Conservation (phyloP, 23 tunicate species). For the Trididemnum nubilum region DNA sequence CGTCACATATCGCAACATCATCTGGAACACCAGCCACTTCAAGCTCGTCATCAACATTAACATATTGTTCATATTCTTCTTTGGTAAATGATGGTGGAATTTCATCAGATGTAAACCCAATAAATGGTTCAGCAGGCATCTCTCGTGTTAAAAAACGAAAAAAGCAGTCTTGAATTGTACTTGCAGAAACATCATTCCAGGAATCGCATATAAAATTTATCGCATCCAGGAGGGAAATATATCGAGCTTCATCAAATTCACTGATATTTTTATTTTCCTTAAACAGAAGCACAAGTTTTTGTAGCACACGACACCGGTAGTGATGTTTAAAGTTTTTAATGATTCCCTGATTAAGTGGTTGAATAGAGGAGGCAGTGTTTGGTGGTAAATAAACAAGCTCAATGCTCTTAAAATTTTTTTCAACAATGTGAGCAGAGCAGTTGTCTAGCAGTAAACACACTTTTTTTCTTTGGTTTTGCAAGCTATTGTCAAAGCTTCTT, state of each 20-base stretch:
- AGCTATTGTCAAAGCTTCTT: not conserved
- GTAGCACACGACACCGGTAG: slow-evolving; percentile 34
- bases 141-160: slow-evolving; percentile 28
- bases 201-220: slow-evolving; percentile 28
- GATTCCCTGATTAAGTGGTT: slow-evolving; percentile 34
- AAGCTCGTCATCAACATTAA: slow-evolving; percentile 2
- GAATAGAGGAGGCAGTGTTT: slow-evolving; percentile 27
- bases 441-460: too few species aligned
- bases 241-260: slow-evolving; percentile 21
- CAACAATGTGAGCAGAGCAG: slow-evolving; percentile 30
- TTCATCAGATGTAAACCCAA: slow-evolving; percentile 24
- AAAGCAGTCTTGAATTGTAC: slow-evolving; percentile 26
- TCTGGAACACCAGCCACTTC: slow-evolving; percentile 12
- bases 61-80: not conserved
- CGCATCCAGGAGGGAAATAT: slow-evolving; percentile 24
- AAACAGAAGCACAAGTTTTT: slow-evolving; percentile 18
- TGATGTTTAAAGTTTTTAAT: slow-evolving; percentile 41
- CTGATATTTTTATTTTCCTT: slow-evolving; percentile 9
- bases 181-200: slow-evolving; percentile 22
- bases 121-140: slow-evolving; percentile 27
- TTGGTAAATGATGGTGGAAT: slow-evolving; percentile 19
- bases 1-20: not conserved
- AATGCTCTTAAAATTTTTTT: not conserved
- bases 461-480: slow-evolving; percentile 18
- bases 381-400: slow-evolving; percentile 31